phyloP scores from a whole-genome alignment of 2,113 vertebrate species.

The Spea multiplicata region DNA sequence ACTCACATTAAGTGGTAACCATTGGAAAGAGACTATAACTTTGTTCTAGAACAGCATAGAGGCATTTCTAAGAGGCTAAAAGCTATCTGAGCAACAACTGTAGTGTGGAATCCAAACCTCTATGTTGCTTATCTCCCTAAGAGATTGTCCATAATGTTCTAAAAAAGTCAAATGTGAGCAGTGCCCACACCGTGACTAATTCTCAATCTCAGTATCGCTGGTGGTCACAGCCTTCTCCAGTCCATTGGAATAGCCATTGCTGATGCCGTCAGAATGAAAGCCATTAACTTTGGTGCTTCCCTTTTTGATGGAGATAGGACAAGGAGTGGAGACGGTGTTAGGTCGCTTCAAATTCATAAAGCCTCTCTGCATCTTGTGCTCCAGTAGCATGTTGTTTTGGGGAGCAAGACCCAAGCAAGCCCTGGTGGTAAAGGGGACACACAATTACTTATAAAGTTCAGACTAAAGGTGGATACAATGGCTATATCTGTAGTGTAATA shows the following conservation, averaged over 20 bases:
- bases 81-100: constrained; percentile 12
- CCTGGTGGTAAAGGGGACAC: constrained; percentile 61
- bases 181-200: constrained; percentile 1
- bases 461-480: too few species aligned
- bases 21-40: background rate
- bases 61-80: background rate
- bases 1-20: background rate
- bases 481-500: too few species aligned
- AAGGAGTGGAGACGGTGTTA: background rate
- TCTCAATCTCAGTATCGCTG: constrained; percentile 41
- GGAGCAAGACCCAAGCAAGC: constrained; percentile 89
- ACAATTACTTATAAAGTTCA: background rate
- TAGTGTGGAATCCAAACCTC: constrained; percentile 7
- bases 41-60: constrained; percentile 1
- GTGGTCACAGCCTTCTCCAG: constrained; percentile 1
- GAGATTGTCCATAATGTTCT: constrained; percentile 3
- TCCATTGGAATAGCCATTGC: constrained; percentile 20
- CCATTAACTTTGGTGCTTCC: constrained; percentile 41
- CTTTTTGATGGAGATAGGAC: constrained; percentile 41
- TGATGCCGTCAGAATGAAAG: constrained; percentile 28
- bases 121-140: background rate
- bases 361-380: constrained; percentile 81
- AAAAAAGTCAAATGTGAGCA: background rate
- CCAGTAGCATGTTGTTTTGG: constrained; percentile 89
- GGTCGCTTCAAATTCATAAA: constrained; percentile 40